Evolutionary conservation across 2,113 vertebrate species (phyloP).

Genomic region (Morone chrysops): DNA sequence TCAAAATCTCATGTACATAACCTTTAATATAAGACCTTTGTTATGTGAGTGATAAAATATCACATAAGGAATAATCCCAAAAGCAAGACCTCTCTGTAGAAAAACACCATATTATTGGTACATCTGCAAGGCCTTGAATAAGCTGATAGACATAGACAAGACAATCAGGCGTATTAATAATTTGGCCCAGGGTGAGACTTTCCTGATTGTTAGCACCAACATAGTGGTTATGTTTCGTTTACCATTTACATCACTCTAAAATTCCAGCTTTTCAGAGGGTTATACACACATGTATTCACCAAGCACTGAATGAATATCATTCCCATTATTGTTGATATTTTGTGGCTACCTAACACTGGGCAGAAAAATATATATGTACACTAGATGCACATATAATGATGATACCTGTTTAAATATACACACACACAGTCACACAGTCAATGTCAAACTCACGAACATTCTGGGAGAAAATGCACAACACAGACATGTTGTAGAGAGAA

Average conservation of each 20-base stretch:
- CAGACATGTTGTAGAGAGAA: constrained; percentile 54
- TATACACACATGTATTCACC: not conserved
- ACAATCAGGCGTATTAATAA: not conserved
- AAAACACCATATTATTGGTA: not conserved
- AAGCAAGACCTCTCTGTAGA: not conserved
- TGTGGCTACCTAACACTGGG: not conserved
- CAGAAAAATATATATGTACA: not conserved
- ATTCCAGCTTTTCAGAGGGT: constrained; percentile 8
- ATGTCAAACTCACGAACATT: constrained; percentile 28
- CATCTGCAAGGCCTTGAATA: not conserved
- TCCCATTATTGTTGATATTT: not conserved
- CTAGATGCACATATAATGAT: not conserved
- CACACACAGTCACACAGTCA: constrained; percentile 24
- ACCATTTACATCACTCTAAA: not conserved
- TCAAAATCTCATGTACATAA: too few relatives aligned
- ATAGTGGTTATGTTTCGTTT: not conserved
- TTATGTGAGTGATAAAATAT: not conserved
- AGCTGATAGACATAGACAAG: not conserved
- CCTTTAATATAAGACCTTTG: not conserved
- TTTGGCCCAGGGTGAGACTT: not conserved
- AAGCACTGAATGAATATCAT: not conserved
- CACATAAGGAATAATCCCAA: not conserved
- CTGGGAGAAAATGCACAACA: constrained; percentile 50
- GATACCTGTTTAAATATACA: constrained; percentile 6
- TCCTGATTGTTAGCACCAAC: not conserved